These are phyloP conservation scores for Orientallactaga bullata DNA, from an alignment of 2,113 vertebrate genomes.

Conservation along the genomic window DNA sequence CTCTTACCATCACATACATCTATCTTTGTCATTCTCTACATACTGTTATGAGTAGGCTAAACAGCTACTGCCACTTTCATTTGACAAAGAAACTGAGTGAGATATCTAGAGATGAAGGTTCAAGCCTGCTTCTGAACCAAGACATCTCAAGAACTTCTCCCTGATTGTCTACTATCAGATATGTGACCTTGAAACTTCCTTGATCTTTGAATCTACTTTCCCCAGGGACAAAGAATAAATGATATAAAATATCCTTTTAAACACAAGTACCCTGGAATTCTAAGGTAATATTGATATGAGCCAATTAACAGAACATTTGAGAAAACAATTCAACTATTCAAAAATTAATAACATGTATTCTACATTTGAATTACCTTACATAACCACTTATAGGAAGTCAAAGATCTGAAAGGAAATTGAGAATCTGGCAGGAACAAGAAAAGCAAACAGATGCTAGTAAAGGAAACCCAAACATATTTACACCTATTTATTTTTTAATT, in stretches of 20 bases:
- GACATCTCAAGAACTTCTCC: background rate
- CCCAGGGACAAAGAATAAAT: background rate
- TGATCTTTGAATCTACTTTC: background rate
- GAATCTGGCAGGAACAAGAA: background rate
- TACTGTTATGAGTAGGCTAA: background rate
- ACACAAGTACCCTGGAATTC: background rate
- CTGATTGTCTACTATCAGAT: background rate
- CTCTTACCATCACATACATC: background rate
- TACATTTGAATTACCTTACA: background rate
- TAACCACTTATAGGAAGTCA: background rate
- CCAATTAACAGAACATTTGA: background rate
- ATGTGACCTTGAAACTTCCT: background rate
- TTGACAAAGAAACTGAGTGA: background rate
- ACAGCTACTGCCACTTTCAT: background rate
- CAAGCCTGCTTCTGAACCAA: background rate
- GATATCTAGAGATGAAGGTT: background rate
- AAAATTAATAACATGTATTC: background rate
- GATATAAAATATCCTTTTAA: background rate
- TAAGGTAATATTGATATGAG: background rate
- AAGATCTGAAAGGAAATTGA: background rate
- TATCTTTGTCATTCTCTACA: background rate
- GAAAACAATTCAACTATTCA: background rate
- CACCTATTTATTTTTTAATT: background rate
- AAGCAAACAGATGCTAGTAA: background rate
- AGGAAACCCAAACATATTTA: background rate